Evolutionary conservation across 2,113 vertebrate species (phyloP), one percentile per base, ranked within the genome.

Genomic region (Heliornis fulica): DNA sequence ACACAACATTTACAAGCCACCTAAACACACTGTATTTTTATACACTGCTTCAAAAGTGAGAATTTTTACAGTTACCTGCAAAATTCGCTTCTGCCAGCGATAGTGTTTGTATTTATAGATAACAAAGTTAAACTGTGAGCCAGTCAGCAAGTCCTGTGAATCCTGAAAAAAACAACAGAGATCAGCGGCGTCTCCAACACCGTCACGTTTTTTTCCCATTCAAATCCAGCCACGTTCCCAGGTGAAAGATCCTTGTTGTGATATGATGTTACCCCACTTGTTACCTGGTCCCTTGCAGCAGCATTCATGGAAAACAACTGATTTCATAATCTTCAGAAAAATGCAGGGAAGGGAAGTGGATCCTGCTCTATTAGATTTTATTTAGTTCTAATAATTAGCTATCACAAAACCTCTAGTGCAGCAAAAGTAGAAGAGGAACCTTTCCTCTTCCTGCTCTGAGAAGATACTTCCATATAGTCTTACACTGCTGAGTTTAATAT

Each of bases 11-110:
- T 40, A 51, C 15, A 19, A 69, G 36, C 28, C 51, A 29, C 28
- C 3, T 29, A 77, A 68, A 11, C 22, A 26, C 18, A 15, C 8
- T 26, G 11, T 15, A 29, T 45, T 40, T 82, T 36, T 25, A 25
- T 17, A 4, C 12, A 11, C 28, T 54, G 41, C 41, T 66, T 45
- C 48, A 78, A 74, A 94, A 43, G 25, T 5, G 31, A 70, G 21
- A 41, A 28, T 26, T 71, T 41, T 19, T n/a, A 0, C 28, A 28
- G 8, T 96, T 94, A 98, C 98, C 98, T 98, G 97, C 65, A 99
- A 83, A 72, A 98, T 97, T 3, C 98, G 69, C 75, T 99, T 98
- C 97, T 98, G 98, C 98, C 98, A 98, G 45, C 98, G 96, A 78
- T 98, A 98, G 46, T 96, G 98, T 75, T 96, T 89, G 68, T 97